Conservation (phyloP, 2,797 vertebrate genomes). For the Anabas testudineus region DNA sequence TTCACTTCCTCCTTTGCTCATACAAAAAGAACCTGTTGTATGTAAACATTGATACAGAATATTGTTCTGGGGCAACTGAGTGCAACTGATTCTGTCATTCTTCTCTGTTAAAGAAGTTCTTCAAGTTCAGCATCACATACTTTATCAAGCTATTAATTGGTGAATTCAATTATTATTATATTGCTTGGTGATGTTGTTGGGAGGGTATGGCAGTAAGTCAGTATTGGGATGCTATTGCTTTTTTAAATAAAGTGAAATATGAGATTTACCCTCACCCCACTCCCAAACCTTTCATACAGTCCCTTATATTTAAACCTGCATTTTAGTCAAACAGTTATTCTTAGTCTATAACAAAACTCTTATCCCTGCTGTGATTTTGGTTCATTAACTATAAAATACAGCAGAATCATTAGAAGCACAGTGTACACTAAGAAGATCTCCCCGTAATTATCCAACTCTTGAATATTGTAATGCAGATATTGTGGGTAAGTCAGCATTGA, state of each 20-base stretch:
- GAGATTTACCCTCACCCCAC: background rate
- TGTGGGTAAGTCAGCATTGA: constrained; percentile 16
- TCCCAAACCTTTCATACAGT: background rate
- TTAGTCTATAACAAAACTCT: background rate
- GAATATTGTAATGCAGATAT: constrained; percentile 29
- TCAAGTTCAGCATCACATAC: too few relatives aligned
- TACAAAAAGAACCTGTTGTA: too few relatives aligned
- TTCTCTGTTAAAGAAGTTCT: too few relatives aligned
- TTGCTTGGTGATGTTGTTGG: too few relatives aligned
- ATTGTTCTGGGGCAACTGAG: too few relatives aligned
- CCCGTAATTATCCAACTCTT: constrained; percentile 27
- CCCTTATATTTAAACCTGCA: constrained; percentile 15
- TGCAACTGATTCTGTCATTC: too few relatives aligned
- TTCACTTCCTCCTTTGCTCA: too few relatives aligned
- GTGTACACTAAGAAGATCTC: constrained; percentile 1
- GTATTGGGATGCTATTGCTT: too few relatives aligned
- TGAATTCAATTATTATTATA: too few relatives aligned
- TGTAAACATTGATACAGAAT: too few relatives aligned
- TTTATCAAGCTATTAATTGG: too few relatives aligned
- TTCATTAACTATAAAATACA: constrained; percentile 51
- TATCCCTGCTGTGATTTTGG: constrained; percentile 6
- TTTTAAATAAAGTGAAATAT: background rate
- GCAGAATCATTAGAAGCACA: constrained; percentile 18
- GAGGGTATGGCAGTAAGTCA: background rate
- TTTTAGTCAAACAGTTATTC: background rate